Conservation (phyloP, 2,888 invertebrate genomes). For the Eupithecia dodoneata region DNA sequence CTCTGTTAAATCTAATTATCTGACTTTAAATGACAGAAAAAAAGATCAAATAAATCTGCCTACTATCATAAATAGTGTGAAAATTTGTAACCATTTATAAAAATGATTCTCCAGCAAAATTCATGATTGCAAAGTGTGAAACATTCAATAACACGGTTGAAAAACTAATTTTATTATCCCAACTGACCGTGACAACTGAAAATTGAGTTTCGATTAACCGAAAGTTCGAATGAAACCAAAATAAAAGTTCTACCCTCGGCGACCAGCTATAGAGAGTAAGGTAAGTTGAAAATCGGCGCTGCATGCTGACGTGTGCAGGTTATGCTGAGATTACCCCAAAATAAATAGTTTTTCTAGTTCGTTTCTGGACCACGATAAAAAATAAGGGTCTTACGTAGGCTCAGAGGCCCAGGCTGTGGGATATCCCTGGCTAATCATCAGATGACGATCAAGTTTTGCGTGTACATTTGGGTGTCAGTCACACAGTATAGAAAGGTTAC, state of each 20-base stretch:
- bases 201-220: constrained; percentile 24
- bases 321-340: background rate
- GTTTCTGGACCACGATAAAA: background rate
- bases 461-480: too few relatives aligned
- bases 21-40: background rate
- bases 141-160: constrained; percentile 23
- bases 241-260: background rate
- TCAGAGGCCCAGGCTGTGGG: too few relatives aligned
- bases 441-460: too few relatives aligned
- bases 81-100: background rate
- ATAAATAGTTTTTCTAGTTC: background rate
- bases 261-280: background rate
- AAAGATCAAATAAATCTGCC: background rate
- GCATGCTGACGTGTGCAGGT: background rate
- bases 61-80: background rate
- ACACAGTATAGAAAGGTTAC: too few relatives aligned
- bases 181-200: constrained; percentile 26
- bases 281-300: background rate
- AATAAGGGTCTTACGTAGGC: too few relatives aligned
- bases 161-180: constrained; percentile 19
- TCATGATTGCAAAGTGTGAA: constrained; percentile 7
- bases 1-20: background rate
- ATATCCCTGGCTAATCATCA: too few relatives aligned
- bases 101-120: background rate
- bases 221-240: constrained; percentile 14